These are phyloP conservation scores for Addax nasomaculatus DNA, from an alignment of 2,113 vertebrate genomes.

Conservation along the genomic window DNA sequence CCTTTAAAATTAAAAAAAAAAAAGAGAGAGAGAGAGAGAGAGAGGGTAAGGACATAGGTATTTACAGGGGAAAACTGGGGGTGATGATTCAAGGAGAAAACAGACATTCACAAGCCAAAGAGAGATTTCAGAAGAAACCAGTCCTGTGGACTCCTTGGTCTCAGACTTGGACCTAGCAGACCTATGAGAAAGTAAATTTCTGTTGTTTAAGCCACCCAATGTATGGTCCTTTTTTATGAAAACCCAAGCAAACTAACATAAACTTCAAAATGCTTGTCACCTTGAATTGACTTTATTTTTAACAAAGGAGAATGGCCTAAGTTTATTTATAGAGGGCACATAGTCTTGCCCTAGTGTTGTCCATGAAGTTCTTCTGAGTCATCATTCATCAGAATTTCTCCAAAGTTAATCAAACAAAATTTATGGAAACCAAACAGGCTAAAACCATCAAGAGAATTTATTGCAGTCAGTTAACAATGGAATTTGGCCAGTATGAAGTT, in stretches of 20 bases:
- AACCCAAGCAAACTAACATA: background rate
- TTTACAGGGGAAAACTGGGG: background rate
- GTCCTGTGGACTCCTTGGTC: background rate
- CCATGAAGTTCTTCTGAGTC: background rate
- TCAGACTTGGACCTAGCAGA: background rate
- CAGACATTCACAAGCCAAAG: background rate
- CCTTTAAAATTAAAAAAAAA: background rate
- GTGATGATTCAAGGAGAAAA: background rate
- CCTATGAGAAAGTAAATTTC: background rate
- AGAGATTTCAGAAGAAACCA: background rate
- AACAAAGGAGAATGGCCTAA: background rate
- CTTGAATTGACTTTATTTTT: background rate
- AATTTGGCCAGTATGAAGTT: background rate
- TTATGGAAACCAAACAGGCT: background rate
- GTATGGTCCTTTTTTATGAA: background rate
- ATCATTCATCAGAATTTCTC: background rate
- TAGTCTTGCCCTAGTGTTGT: background rate
- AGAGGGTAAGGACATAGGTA: background rate
- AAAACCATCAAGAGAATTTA: background rate
- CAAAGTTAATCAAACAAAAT: background rate
- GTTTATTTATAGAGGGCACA: background rate
- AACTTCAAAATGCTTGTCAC: background rate
- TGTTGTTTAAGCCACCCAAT: background rate
- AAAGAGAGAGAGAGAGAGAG: fast-evolving
- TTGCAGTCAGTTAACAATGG: background rate